Evolutionary conservation across 2,888 invertebrate species (phyloP), one percentile per base, ranked within the genome.

Genomic region (Helicoverpa assulta): DNA sequence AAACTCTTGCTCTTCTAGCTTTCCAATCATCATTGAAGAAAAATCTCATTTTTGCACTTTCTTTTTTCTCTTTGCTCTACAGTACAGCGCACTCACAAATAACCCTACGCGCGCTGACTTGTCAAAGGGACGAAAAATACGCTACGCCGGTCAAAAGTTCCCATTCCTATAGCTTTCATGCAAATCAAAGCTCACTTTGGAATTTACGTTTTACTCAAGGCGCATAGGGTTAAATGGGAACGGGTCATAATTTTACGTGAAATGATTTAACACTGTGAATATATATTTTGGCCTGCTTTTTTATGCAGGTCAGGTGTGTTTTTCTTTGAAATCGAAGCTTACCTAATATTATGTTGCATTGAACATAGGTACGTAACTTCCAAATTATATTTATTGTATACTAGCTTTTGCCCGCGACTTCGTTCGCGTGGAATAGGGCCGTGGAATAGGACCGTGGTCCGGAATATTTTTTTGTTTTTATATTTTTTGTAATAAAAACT

Each of bases 91-190:
- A 53, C 51, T 67, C 67, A 61, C 73, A 69, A 67, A 82, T 73
- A 81, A 75, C 78, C 72, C 76, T 74, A 66, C 68, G 40, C 67
- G 64, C 61, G 76, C 69, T 72, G 82, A 78, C 71, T 68, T 62
- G 71, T 83, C 83, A 83, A 83, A 83, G 82, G 82, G 71, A 75
- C 69, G 67, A 54, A 71, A 70, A 74, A 67, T 75, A 76, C 82
- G 77, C 75, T 83, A 74, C 70, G 63, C 61, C 66, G 83, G 80
- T 83, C 83, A 80, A 83, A 83, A 82, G 83, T 83, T 78, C 65
- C 74, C 65, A 68, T 83, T 78, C 65, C 74, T 62, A 70, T 81
- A 78, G 71, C 83, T 56, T 81, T 80, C 68, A 80, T 83, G 81
- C 70, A 82, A 80, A 83, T 83, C 80, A 83, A 83, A 83, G 76